Conservation (phyloP, 2,797 vertebrate genomes). For the Cottoperca gobio region DNA sequence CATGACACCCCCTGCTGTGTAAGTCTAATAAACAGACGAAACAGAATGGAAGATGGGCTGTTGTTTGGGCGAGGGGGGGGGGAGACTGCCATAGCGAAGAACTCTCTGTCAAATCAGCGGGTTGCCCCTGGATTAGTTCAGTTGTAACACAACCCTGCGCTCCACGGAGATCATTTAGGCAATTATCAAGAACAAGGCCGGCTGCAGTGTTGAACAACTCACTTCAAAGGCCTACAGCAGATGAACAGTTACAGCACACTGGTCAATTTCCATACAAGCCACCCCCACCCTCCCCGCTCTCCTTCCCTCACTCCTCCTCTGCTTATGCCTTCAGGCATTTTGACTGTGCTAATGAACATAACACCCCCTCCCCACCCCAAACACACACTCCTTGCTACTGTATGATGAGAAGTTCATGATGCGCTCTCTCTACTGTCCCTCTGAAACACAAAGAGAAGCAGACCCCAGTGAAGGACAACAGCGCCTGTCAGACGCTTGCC, state of each 20-base stretch:
- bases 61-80: constrained; percentile 65
- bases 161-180: constrained; percentile 90
- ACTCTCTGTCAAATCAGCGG: constrained; percentile 86
- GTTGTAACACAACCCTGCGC: constrained; percentile 82
- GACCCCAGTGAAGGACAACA: constrained; percentile 66
- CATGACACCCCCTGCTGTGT: constrained; percentile 75
- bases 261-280: constrained; percentile 90
- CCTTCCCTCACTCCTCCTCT: constrained; percentile 71
- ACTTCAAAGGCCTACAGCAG: constrained; percentile 87
- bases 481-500: constrained; percentile 52
- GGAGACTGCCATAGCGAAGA: constrained; percentile 66
- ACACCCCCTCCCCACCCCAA: constrained; percentile 68
- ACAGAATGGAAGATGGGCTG: constrained; percentile 80
- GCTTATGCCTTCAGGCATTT: constrained; percentile 84
- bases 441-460: constrained; percentile 65
- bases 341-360: constrained; percentile 88
- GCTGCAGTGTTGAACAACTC: constrained; percentile 84
- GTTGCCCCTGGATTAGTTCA: constrained; percentile 86
- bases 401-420: constrained; percentile 81
- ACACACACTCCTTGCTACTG: constrained; percentile 66
- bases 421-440: constrained; percentile 57
- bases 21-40: constrained; percentile 82
- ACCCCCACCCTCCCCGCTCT: constrained; percentile 48
- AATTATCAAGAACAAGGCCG: constrained; percentile 91
- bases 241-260: constrained; percentile 87